Evolutionary conservation across 1,140 invertebrate genomes (phyloP), one percentile per base, ranked within the genome.

Genomic region (Bombus confusus): DNA sequence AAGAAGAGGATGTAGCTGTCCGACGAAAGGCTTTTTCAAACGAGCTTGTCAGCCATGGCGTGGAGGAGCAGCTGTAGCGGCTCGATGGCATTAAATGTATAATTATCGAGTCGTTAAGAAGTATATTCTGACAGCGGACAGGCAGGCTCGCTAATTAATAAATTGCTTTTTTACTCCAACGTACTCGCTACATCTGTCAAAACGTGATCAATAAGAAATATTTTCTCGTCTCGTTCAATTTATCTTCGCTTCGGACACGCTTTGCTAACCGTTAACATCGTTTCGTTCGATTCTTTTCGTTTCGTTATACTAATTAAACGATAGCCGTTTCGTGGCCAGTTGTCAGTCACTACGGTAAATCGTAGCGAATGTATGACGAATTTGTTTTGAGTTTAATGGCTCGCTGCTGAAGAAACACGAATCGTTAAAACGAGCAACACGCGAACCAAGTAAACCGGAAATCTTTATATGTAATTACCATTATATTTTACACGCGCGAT

Each of bases 41-140:
- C 85, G 80, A 57, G 83, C 87, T 76, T 84, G 83, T 87, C 86
- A 87, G 83, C 62, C 75, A 74, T 72, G 62, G 74, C 84, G 64
- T 59, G 69, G 71, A 41, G 71, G 68, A 68, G 71, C 91, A 91
- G 89, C 89, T 91, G 89, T 82, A 69, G 76, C 81, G 78, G 83
- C 41, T 73, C 80, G 85, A 90, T 91, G 73, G 77, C 72, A 57
- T 88, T 84, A 90, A 92, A 91, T 88, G 80, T 91, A 79, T 90
- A 91, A 92, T 92, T 92, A 93, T 91, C 82, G 76, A 88, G 86
- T 91, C 75, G 77, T 86, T 88, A 89, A 85, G 72, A 79, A 86
- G 69, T 62, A 62, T 78, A 69, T 80, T 80, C 86, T 87, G 89
- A 91, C 89, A 90, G 87, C 74, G 57, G 69, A 84, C 52, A 68